Conservation (phyloP, 2,888 invertebrate genomes). For the Drosophila eohydei region DNA sequence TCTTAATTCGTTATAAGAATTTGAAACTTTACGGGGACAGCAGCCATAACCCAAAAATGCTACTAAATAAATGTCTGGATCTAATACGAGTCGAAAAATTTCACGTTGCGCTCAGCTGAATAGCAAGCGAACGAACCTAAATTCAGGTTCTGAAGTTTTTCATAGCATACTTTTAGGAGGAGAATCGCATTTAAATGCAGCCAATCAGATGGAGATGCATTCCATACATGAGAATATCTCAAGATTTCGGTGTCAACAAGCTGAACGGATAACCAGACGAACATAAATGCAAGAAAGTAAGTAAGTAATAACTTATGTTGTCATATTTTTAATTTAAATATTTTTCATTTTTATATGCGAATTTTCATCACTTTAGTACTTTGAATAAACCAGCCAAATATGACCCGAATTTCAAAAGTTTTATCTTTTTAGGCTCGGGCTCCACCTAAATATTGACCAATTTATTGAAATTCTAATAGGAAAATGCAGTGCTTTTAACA, state of each 20-base stretch:
- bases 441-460: not conserved
- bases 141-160: not conserved
- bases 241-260: too few species aligned
- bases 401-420: not conserved
- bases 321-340: too few species aligned
- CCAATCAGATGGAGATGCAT: not conserved
- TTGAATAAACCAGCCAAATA: not conserved
- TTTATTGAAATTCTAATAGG: not conserved
- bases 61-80: not conserved
- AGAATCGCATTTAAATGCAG: not conserved
- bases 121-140: slow-evolving; percentile 1
- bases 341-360: not conserved
- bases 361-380: not conserved
- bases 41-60: not conserved
- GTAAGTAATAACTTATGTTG: too few species aligned
- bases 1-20: too few species aligned
- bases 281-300: too few species aligned
- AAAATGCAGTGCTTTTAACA: not conserved
- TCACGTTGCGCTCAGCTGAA: not conserved
- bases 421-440: not conserved
- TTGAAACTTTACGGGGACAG: not conserved
- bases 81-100: not conserved
- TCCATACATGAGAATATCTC: too few species aligned
- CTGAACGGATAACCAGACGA: too few species aligned
- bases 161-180: not conserved